A percentile compares a stretch with the other conserved stretches of the same genome.
phyloP scores from a whole-genome alignment of 1,140 invertebrate species.

The Nomia melanderi region DNA sequence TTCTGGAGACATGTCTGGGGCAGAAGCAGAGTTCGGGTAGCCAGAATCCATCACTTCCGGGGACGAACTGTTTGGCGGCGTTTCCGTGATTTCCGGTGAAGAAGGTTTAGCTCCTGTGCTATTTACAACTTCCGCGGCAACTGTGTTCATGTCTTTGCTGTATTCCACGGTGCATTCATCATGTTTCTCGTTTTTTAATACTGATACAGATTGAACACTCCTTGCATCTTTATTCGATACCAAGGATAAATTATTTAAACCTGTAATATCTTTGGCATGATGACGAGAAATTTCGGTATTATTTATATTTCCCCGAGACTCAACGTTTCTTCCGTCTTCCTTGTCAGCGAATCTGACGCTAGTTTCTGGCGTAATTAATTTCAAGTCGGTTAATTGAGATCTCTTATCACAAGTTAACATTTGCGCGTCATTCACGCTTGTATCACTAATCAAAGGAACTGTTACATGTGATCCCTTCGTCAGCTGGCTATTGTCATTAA shows the following conservation, averaged over 20 bases:
- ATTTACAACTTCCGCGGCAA: conserved; percentile 27
- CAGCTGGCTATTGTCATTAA: background rate
- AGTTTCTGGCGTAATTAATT: background rate
- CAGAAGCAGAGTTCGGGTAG: conserved; percentile 80
- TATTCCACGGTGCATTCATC: background rate
- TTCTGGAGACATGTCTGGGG: conserved; percentile 74
- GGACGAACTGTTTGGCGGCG: conserved; percentile 67
- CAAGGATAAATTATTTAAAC: conserved; percentile 6
- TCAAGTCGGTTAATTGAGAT: background rate
- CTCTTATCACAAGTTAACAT: conserved; percentile 1
- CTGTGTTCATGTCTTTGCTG: conserved; percentile 19
- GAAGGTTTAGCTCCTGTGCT: conserved; percentile 43
- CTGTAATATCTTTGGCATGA: conserved; percentile 54
- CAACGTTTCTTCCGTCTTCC: background rate
- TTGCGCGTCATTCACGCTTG: background rate
- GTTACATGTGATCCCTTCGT: background rate
- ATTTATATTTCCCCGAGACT: background rate
- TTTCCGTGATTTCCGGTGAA: conserved; percentile 54
- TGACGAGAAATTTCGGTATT: conserved; percentile 2
- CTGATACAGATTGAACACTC: conserved; percentile 29
- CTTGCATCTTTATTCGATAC: conserved; percentile 5
- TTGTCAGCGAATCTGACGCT: background rate
- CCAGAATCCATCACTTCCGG: conserved; percentile 80
- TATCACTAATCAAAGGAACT: background rate
- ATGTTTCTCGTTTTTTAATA: conserved; percentile 24